Evolutionary conservation across 2,797 vertebrate species (phyloP).

Genomic region (Syndactyla subalaris): DNA sequence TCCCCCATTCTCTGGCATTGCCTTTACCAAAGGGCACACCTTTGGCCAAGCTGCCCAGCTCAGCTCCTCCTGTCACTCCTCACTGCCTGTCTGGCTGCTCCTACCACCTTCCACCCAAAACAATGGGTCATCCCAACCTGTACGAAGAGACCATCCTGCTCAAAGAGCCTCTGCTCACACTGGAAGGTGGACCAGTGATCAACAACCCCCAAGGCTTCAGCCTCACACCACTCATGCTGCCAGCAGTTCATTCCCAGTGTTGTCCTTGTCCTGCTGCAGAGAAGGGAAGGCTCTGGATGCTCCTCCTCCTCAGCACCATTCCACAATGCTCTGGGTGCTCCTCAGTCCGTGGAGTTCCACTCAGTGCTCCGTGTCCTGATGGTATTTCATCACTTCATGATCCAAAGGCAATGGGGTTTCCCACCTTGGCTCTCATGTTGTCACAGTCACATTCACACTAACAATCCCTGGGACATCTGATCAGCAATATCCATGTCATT

Average conservation of each 20-base stretch:
- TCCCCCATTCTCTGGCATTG: background rate
- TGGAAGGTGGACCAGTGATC: background rate
- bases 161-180: background rate
- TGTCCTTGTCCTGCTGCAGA: background rate
- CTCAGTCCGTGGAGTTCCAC: background rate
- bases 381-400: background rate
- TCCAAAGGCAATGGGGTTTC: background rate
- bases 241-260: background rate
- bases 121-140: conserved; percentile 7
- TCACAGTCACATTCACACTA: background rate
- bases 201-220: background rate
- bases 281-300: background rate
- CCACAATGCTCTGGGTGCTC: background rate
- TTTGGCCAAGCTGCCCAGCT: background rate
- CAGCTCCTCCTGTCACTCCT: background rate
- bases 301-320: background rate
- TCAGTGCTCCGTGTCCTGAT: rapidly evolving
- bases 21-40: background rate
- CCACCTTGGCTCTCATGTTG: background rate
- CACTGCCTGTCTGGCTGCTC: background rate
- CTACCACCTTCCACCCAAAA: background rate
- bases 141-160: conserved; percentile 15
- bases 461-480: background rate
- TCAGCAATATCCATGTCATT: background rate
- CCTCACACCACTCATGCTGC: conserved; percentile 11